Base-by-base conservation (phyloP, 2,888 invertebrate species). In the Abscondita cerata region DNA sequence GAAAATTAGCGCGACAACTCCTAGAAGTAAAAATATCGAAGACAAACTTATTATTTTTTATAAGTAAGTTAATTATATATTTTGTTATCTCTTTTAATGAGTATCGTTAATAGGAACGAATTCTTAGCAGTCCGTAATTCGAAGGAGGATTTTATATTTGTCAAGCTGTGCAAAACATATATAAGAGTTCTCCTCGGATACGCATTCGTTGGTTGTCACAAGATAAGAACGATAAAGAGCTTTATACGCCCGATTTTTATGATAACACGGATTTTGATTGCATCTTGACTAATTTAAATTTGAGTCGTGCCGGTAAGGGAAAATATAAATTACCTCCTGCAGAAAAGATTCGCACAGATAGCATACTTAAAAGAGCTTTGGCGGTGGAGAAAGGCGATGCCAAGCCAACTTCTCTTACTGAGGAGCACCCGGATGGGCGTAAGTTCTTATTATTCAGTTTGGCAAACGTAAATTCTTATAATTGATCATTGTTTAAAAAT, bases 101-200 rank as follows among this genome's bases (percentile, higher is more conserved):
- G 9, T 4, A 2, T 67, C 77, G 64, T 78, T 80, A 82, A 70
- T 73, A 89, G 93, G 78, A 92, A 93, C 76, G 93, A 95, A 81
- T 95, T 94, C 81, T 82, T 96, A 75, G 96, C 95, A 1, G 94
- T 96, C 0, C 87, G 96, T 70, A 96, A 95, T 78, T 91, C 92
- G 0, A 94, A 77, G 94, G 94, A 69, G 87, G 91, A 66, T 93
- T 92, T 81, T 93, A 91, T 79, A 87, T 96, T 60, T 96, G 96
- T 78, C 94, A 95, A 80, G 88, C 94, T 0, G 87, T 92, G 81
- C 95, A 95, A 82, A 95, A 96, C 80, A 92, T 96, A 60, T 94
- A 93, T 81, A 91, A 91, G 76, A 89, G 89, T 50, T 92, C 93
- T 31, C 87, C 90, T 62, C 90, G 90, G 78, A 94, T 95, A 76